A percentile compares a stretch with the other conserved stretches of the same genome.
Conservation (phyloP, 2,888 invertebrate genomes). For the Parnassius apollo region DNA sequence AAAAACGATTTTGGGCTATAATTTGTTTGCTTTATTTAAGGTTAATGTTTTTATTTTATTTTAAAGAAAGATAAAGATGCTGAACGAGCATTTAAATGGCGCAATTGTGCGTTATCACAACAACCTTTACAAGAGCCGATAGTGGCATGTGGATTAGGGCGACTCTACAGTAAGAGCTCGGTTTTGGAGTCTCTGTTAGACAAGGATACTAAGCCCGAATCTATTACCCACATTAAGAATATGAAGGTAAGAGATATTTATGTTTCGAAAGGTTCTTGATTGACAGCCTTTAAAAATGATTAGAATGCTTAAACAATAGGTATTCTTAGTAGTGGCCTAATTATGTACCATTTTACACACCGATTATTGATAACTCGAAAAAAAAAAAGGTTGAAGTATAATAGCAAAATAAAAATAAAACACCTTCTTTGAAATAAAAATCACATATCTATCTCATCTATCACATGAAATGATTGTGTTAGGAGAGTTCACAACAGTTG, state of each 20-base stretch:
- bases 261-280: no score
- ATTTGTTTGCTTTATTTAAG: background rate
- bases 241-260: constrained; percentile 82
- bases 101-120: constrained; percentile 95
- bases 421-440: no score
- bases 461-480: no score
- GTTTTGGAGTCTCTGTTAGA: constrained; percentile 95
- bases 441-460: no score
- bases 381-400: no score
- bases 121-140: constrained; percentile 92
- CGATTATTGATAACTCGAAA: no score
- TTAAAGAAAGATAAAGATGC: constrained; percentile 96
- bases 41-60: constrained; percentile 21
- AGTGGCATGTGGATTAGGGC: constrained; percentile 94
- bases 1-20: constrained; percentile 2
- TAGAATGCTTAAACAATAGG: no score
- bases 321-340: no score
- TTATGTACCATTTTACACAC: no score
- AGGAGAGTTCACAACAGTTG: no score
- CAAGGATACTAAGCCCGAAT: constrained; percentile 86
- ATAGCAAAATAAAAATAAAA: no score
- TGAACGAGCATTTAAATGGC: constrained; percentile 96
- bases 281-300: no score
- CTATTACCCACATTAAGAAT: constrained; percentile 88
- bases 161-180: constrained; percentile 95